These are phyloP conservation scores for Benthosema pterotum DNA, from an alignment of 2,797 vertebrate species.

Conservation along the genomic window DNA sequence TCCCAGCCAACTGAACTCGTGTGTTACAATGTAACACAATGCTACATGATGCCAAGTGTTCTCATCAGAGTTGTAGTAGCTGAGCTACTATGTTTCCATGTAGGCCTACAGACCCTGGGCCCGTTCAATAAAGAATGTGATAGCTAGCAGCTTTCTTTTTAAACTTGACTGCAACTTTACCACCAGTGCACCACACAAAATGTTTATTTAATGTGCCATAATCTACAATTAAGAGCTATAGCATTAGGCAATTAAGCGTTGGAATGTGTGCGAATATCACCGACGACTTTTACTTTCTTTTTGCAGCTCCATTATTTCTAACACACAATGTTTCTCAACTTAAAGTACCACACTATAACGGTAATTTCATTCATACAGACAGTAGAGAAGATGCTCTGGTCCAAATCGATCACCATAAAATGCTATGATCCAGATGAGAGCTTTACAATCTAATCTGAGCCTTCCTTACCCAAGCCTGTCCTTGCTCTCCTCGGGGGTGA, in stretches of 20 bases:
- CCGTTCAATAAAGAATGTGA: background rate
- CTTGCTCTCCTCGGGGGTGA: constrained; percentile 92
- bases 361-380: no score
- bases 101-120: no score
- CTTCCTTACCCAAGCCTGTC: constrained; percentile 87
- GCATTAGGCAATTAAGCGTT: constrained; percentile 32
- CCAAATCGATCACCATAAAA: no score
- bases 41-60: constrained; percentile 51
- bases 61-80: constrained; percentile 23
- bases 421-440: no score
- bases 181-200: constrained; percentile 20
- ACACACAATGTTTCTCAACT: constrained; percentile 45
- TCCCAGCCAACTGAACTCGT: constrained; percentile 39
- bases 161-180: constrained; percentile 21
- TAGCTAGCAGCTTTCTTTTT: background rate
- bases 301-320: constrained; percentile 13
- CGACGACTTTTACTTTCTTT: background rate
- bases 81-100: background rate
- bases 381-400: no score
- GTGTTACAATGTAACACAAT: no score
- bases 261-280: constrained; percentile 37
- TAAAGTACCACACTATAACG: constrained; percentile 15
- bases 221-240: constrained; percentile 55
- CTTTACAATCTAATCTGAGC: no score
- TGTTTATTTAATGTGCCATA: constrained; percentile 40